A percentile compares a stretch with the other conserved stretches of the same genome.
phyloP scores from a whole-genome alignment of 2,113 vertebrate species.

The Aptenodytes forsteri region DNA sequence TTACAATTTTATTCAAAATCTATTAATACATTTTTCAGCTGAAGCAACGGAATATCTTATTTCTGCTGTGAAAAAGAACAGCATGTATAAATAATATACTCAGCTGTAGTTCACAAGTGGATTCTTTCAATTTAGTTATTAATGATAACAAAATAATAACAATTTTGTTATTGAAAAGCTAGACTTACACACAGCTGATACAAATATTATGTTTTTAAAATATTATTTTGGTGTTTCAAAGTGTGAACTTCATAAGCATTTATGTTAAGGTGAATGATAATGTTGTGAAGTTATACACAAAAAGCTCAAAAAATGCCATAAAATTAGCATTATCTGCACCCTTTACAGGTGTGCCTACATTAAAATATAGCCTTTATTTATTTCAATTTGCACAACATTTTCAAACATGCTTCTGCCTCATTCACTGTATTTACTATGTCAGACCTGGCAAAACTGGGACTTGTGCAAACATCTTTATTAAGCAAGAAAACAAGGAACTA shows the following conservation, averaged over 20 bases:
- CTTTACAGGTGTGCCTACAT: neutral
- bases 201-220: neutral
- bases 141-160: neutral
- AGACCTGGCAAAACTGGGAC: neutral
- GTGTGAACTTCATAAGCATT: neutral
- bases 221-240: neutral
- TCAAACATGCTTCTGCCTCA: neutral
- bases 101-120: neutral
- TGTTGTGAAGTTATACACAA: neutral
- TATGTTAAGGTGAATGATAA: neutral
- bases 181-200: neutral
- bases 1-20: neutral
- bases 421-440: neutral
- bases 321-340: neutral
- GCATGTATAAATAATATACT: neutral
- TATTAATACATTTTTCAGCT: neutral
- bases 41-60: neutral
- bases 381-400: neutral
- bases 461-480: neutral
- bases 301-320: neutral
- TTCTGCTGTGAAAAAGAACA: neutral
- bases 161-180: neutral
- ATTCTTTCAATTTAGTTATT: neutral
- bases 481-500: neutral
- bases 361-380: neutral